A percentile compares a stretch with the other conserved stretches of the same genome.
phyloP scores from a whole-genome alignment of 1,140 invertebrate genomes.

The Drosophila melanogaster region DNA sequence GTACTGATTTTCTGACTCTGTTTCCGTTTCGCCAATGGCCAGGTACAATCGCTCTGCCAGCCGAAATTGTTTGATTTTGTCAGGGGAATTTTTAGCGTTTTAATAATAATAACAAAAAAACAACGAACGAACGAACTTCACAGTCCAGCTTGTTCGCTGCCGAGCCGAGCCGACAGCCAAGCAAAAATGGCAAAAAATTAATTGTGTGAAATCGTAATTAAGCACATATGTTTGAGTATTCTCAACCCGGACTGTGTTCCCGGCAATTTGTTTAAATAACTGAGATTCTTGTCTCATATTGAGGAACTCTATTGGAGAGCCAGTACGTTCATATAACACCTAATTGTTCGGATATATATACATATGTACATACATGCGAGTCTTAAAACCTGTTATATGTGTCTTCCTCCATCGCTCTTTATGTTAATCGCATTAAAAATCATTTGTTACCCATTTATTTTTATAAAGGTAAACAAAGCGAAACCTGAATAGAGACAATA shows the following conservation, averaged over 20 bases:
- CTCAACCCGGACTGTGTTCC: constrained; percentile 3
- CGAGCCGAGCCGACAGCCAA: constrained; percentile 15
- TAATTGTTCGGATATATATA: constrained; percentile 8
- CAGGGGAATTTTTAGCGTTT: constrained; percentile 53
- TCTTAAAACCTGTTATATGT: constrained; percentile 30
- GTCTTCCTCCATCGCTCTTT: constrained; percentile 23
- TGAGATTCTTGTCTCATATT: constrained; percentile 32
- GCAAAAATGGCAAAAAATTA: constrained; percentile 8
- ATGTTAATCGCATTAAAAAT: constrained; percentile 29
- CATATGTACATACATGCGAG: neutral
- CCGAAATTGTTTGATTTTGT: constrained; percentile 53
- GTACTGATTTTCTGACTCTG: constrained; percentile 56
- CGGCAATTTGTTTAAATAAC: constrained; percentile 29
- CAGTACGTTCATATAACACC: constrained; percentile 4
- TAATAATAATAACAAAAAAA: constrained; percentile 43
- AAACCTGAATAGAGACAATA: neutral
- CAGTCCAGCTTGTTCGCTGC: constrained; percentile 20
- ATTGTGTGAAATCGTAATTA: constrained; percentile 69
- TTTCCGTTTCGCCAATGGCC: constrained; percentile 52
- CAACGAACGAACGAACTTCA: constrained; percentile 23
- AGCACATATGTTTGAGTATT: constrained; percentile 30
- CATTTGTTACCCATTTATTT: constrained; percentile 3
- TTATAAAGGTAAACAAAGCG: constrained; percentile 9
- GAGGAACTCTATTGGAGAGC: constrained; percentile 6
- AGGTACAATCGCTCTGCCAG: constrained; percentile 49